Conservation (phyloP, 2,113 vertebrate species). For the Percina caprodes region DNA sequence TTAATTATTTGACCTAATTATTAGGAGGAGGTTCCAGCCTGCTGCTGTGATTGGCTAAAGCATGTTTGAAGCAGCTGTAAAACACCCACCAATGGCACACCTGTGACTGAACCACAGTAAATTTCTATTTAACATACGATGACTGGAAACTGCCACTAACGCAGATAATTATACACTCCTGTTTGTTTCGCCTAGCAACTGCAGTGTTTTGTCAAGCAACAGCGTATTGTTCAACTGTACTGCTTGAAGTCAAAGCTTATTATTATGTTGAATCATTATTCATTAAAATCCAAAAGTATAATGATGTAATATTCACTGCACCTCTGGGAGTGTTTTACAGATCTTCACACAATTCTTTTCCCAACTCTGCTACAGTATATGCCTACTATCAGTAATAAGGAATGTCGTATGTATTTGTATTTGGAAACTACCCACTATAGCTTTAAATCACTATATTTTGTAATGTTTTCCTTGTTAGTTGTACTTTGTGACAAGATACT, state of each 20-base stretch:
- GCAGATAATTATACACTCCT: constrained; percentile 65
- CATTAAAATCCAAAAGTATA: constrained; percentile 1
- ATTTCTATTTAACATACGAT: constrained; percentile 53
- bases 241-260: not conserved
- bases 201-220: constrained; percentile 50
- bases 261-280: constrained; percentile 16
- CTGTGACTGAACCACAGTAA: constrained; percentile 60
- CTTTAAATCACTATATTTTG: not conserved
- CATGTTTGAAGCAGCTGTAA: constrained; percentile 54
- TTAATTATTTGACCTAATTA: constrained; percentile 69
- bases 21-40: constrained; percentile 29
- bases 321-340: not conserved
- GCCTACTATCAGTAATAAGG: not conserved
- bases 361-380: not conserved
- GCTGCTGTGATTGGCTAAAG: constrained; percentile 44
- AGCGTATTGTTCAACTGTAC: constrained; percentile 31
- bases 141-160: constrained; percentile 62
- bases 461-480: not conserved
- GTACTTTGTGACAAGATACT: not conserved
- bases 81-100: constrained; percentile 63
- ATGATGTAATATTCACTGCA: not conserved
- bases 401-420: not conserved
- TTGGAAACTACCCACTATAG: not conserved
- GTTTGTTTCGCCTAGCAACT: constrained; percentile 58
- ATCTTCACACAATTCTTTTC: not conserved